Evolutionary conservation across 2,888 invertebrate genomes (phyloP).

Genomic region (Seira sanloemensis): DNA sequence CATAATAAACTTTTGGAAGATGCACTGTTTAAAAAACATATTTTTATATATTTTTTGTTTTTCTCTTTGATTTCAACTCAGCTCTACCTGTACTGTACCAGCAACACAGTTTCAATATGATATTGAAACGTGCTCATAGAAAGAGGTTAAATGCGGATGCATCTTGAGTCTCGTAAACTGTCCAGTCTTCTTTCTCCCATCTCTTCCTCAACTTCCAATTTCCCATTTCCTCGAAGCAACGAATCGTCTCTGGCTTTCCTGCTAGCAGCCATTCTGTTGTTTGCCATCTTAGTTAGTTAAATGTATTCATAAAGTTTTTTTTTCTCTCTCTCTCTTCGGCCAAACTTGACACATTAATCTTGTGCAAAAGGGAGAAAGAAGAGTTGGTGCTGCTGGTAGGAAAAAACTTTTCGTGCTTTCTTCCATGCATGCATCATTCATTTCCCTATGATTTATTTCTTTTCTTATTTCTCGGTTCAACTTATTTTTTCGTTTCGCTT

Average conservation of each 20-base stretch:
- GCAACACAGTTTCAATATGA: too few species aligned
- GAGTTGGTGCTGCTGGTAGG: conserved; percentile 25
- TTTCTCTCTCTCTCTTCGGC: conserved; percentile 48
- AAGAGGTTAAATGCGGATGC: not conserved
- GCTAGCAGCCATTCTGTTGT: conserved; percentile 19
- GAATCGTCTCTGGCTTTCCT: not conserved
- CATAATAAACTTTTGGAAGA: too few species aligned
- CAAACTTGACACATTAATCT: conserved; percentile 74
- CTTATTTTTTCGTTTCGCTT: conserved; percentile 30
- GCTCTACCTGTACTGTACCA: too few species aligned
- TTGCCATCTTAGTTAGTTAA: conserved; percentile 34
- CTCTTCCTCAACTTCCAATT: too few species aligned
- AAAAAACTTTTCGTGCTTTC: conserved; percentile 50
- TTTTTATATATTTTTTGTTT: too few species aligned
- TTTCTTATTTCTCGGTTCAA: conserved; percentile 61
- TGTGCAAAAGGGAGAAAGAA: conserved; percentile 63
- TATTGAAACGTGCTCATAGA: too few species aligned
- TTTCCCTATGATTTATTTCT: conserved; percentile 72
- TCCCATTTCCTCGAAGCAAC: conserved; percentile 35
- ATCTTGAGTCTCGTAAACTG: not conserved
- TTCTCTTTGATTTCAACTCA: too few species aligned
- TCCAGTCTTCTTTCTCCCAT: conserved; percentile 5
- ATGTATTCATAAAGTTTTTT: conserved; percentile 71
- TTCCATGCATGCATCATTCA: conserved; percentile 72
- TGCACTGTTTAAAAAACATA: too few species aligned